Evolutionary conservation across 2,797 vertebrate genomes (phyloP), one percentile per base, ranked within the genome.

Genomic region (Epinephelus coioides): DNA sequence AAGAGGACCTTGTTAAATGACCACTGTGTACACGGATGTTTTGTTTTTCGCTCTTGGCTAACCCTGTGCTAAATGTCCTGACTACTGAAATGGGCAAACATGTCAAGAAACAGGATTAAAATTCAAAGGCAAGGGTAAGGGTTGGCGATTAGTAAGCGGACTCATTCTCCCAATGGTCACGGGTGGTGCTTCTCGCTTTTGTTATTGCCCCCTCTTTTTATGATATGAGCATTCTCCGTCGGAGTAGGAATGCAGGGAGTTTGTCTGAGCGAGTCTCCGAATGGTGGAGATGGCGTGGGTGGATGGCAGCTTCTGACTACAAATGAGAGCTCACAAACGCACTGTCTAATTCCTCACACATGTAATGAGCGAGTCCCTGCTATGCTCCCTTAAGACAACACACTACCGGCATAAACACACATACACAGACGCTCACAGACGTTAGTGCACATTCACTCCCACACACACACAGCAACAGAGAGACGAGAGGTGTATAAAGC

Each of bases 311-410:
- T 69, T 63, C 78, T 60, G 92, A 94, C 91, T 94, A 86, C 89
- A 92, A 93, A 95, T 92, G 89, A 93, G 84, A 73, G 72, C 76
- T 7, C 78, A 66, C 76, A 73, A 84, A 81, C 38, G 34, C 71
- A 54, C 76, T n/a, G 64, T 64, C 72, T 87, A 83, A 94, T 91
- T 90, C 51, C 63, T 88, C 87, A 90, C 86, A 75, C 83, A 61
- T 79, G 87, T 88, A 85, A 91, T 85, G 89, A 87, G 79, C 53
- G 30, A 21, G 18, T 87, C 83, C 50, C 76, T 12, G 79, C 70
- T 53, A 72, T 40, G 65, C 76, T 76, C 71, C 68, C 78, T 69
- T 50, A 79, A 83, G 60, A 78, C 78, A 75, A 51, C 68, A 25
- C 43, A 64, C 34, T 14, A 38, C 59, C 43, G 17, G 13, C 54